Percentiles rank a stretch among this genome's conserved stretches.
Evolutionary conservation across 2,888 invertebrate genomes (phyloP).

Genomic region (Cyclophora albipunctata): DNA sequence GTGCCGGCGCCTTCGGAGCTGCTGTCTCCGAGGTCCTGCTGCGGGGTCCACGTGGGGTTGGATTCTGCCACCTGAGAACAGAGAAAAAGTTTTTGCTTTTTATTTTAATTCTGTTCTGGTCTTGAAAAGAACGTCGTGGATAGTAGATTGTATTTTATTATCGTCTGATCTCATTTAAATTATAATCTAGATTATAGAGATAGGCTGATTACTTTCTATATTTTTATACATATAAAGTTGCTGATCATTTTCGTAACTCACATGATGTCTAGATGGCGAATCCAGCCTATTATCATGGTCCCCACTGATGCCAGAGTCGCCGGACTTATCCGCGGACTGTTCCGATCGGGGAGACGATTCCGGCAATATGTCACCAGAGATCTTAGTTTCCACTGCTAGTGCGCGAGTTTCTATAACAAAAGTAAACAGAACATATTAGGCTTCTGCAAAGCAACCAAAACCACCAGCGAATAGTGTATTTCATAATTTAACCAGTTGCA

Average conservation of each 20-base stretch:
- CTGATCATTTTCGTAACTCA: conserved; percentile 19
- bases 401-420: conserved; percentile 49
- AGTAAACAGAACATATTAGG: neutral
- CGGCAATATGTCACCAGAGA: conserved; percentile 58
- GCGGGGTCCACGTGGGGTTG: conserved; percentile 82
- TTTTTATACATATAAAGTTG: no score
- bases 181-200: no score
- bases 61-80: conserved; percentile 6
- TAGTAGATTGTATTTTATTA: neutral
- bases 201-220: no score
- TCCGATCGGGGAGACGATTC: conserved; percentile 67
- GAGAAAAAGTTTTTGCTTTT: neutral
- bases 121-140: no score
- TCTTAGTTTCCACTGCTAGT: conserved; percentile 64
- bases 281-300: conserved; percentile 75
- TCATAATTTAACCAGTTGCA: no score
- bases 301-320: conserved; percentile 89
- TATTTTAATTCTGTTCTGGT: neutral
- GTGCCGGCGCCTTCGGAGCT: conserved; percentile 64
- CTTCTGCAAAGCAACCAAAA: neutral
- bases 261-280: conserved; percentile 57
- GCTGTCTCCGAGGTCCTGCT: conserved; percentile 87
- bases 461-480: no score
- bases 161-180: neutral
- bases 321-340: conserved; percentile 81